Evolutionary conservation across 2,797 vertebrate species (phyloP), one percentile per base, ranked within the genome.

Genomic region (Channa striata): DNA sequence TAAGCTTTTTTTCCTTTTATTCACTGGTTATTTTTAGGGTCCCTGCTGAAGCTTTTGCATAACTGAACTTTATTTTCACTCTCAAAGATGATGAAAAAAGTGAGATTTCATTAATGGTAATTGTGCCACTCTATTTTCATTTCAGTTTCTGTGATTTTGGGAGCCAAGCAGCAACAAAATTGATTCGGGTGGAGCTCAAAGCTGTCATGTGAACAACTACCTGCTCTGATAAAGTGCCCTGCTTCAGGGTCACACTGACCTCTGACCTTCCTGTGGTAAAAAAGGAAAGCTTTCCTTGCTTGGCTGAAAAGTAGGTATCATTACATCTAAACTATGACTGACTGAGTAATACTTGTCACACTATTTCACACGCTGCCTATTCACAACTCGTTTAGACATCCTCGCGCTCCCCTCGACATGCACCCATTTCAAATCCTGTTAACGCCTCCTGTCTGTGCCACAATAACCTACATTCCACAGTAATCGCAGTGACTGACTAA

Each of bases 401-500:
- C 77, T 71, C 77, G 33, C 51, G 62, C 47, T 75, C 83, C 66
- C 78, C 78, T 53, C 52, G 62, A 82, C 87, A 83, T 20, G 8
- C 82, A 72, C 49, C 68, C 73, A 50, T 58, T 73, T 69, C 77
- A 89, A 92, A 92, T 92, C 90, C 83, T 76, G 89, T 92, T 91
- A 91, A 74, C 71, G 37, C 47, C 19, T 39, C 43, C 62, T 60
- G 78, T 78, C 76, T 49, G 75, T 16, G 59, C 82, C 76, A 86
- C 80, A 84, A 86, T 90, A 89, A 90, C 91, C 89, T 83, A 91
- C 82, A 91, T 92, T 87, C 80, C 56, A 52, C 81, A 78, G 80
- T 83, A 85, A 83, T 85, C 88, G 74, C 72, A 65, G 46, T 54
- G 75, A 34, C 74, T 43, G 70, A 85, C 67, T 20, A 30, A 68